Evolutionary conservation across 2,888 invertebrate species (phyloP), one percentile per base, ranked within the genome.

Genomic region (Acheta domesticus): DNA sequence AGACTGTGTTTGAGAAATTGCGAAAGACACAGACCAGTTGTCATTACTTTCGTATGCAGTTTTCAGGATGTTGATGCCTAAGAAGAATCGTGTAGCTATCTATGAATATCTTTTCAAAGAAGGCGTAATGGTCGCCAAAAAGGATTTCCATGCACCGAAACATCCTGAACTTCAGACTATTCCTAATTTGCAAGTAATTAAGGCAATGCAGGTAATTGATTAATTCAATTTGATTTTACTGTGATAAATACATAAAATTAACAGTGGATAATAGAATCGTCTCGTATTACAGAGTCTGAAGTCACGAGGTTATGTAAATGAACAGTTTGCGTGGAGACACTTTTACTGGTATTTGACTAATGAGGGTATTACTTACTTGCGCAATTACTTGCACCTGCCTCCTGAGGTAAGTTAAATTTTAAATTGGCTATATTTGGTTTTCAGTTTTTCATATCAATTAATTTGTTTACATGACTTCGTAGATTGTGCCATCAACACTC

Each of bases 241-340:
- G 36, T 36, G 36, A 36, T 36, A 36, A 36, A 36, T 36, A 8
- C 36, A 36, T 8, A 36, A 5, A 8, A 36, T 36, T 5, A 36
- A 8, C 36, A 8, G 36, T 36, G 36, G 8, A 36, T 36, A 36
- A 5, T 8, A 8, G 8, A 36, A 36, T 36, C 8, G 36, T 5
- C 36, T 36, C 36, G 0, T 36, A 36, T 87, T 89, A 23, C 85
- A 92, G 91, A 97, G 97, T 12, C 89, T 99, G 84, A 98, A 98
- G 88, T 99, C 99, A 5, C 92, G 95, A 87, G 99, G 98, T 81
- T 95, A 93, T 86, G 99, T 99, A n/a, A 96, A 95, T 87, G 99
- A 99, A 90, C 99, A 99, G 89, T 99, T 99, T 88, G 98, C 99
- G 8, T 99, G 99, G 99, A 93, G 99, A 85, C 99, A 99, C 88